Evolutionary conservation across 2,113 vertebrate species (phyloP), one percentile per base, ranked within the genome.

Genomic region (Pampusana beccarii): DNA sequence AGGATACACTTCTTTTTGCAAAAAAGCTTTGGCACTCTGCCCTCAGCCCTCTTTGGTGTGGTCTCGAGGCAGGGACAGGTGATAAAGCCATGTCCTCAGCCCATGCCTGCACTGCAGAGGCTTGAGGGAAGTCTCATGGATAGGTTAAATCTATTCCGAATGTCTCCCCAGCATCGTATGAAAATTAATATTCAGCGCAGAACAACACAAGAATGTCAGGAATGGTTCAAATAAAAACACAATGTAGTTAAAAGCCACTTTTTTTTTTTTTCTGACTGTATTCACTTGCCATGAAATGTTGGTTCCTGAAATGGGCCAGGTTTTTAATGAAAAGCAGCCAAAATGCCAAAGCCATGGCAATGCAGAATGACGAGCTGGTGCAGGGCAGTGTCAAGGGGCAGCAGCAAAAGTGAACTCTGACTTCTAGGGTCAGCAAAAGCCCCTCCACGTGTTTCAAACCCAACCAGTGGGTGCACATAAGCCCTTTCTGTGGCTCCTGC

Each of bases 281-380:
- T 65, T 58, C 17, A 24, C 36, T 65, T 8, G 0, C 70, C 50
- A 33, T 80, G 58, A 90, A 90, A 46, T 7, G 6, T 25, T 61
- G 4, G 1, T 85, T 80, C 46, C 80, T 86, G 80, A 46, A 79
- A 44, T 8, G 13, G 29, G 38, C 18, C 33, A 6, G 38, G 5
- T 51, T 67, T 74, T 46, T 46, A 34, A 80, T 64, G 74, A 80
- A 75, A 80, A 90, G 51, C 80, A 93, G 80, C 61, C 73, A 62
- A 62, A 62, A 57, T 61, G 14, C 65, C n/a, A 42, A 54, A 66
- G 58, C 17, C 14, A 21, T 79, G 86, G 73, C 6, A 57, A 44
- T 8, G 48, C 18, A 80, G 40, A 48, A 62, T 19, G 44, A 21
- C 2, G 0, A 34, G 0, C 7, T 15, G 19, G 18, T 21, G 7